Percentiles rank a stretch among this genome's conserved stretches.
phyloP scores from a whole-genome alignment of 2,797 vertebrate genomes.

The Lycodopsis pacificus region DNA sequence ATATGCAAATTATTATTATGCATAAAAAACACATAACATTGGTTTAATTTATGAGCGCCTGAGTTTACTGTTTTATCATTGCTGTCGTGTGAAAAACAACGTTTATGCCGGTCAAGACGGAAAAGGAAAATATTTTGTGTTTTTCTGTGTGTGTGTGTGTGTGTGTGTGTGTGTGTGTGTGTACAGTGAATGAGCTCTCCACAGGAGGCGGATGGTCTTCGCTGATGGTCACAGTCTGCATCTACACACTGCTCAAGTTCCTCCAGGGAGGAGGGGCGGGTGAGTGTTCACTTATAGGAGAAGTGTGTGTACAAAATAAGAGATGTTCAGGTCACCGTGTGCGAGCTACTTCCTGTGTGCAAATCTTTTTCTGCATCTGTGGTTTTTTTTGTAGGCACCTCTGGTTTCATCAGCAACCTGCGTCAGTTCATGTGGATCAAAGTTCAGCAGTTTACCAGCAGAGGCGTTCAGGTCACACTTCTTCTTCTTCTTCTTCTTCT shows the following conservation, averaged over 20 bases:
- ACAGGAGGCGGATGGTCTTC: conserved; percentile 82
- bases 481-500: neutral
- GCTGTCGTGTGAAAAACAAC: neutral
- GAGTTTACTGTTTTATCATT: neutral
- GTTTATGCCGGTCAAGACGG: too few relatives aligned
- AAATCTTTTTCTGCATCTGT: neutral
- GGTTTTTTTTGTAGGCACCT: conserved; percentile 74
- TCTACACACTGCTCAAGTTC: conserved; percentile 90
- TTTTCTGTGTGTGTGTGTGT: neutral
- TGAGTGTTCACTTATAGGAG: conserved; percentile 52
- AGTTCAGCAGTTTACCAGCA: conserved; percentile 92
- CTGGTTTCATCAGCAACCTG: conserved; percentile 91
- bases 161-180: neutral
- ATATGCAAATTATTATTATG: neutral
- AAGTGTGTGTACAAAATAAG: conserved; percentile 51
- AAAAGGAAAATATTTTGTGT: neutral
- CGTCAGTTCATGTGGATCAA: conserved; percentile 92
- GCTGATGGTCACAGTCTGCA: conserved; percentile 84
- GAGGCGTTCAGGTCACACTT: conserved; percentile 83
- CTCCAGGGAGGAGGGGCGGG: conserved; percentile 93
- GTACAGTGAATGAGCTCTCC: conserved; percentile 88
- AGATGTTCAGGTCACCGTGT: neutral
- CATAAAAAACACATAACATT: neutral
- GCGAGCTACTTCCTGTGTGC: too few relatives aligned
- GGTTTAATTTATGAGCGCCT: neutral